A percentile compares a stretch with the other conserved stretches of the same genome.
Conservation (phyloP, 2,113 vertebrate species). For the Antechinus flavipes region DNA sequence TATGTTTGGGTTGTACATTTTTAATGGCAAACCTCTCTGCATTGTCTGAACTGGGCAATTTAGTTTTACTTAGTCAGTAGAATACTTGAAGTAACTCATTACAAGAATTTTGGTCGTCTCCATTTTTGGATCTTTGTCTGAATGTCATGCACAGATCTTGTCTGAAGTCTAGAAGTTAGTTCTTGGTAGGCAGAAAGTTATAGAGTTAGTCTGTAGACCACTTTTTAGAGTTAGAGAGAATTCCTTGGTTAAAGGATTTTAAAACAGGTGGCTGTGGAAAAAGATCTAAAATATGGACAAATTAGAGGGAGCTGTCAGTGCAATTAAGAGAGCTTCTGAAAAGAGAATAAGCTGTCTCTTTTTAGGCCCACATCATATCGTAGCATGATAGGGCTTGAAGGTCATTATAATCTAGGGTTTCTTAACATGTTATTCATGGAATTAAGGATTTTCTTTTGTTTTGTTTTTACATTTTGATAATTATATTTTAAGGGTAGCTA, state of each 20-base stretch:
- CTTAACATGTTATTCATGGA: background rate
- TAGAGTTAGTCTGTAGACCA: background rate
- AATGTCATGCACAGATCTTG: background rate
- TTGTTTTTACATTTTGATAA: background rate
- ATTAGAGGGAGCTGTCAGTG: background rate
- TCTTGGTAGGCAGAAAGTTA: background rate
- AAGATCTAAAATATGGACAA: background rate
- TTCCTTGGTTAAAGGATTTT: background rate
- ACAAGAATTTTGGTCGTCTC: background rate
- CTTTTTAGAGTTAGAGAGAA: background rate
- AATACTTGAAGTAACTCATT: background rate
- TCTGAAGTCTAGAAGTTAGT: background rate
- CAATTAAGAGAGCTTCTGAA: background rate
- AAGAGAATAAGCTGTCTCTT: background rate
- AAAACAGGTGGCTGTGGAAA: background rate
- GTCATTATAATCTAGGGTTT: background rate
- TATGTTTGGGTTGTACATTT: background rate
- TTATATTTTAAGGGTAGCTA: background rate
- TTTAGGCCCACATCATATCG: background rate
- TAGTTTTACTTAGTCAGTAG: background rate
- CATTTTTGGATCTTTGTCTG: background rate
- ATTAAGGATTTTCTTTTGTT: background rate
- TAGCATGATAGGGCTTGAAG: background rate
- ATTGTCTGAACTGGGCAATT: background rate
- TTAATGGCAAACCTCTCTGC: background rate